These are phyloP conservation scores for Potamarius usumacintae DNA, from an alignment of 2,113 vertebrate genomes.

Conservation along the genomic window DNA sequence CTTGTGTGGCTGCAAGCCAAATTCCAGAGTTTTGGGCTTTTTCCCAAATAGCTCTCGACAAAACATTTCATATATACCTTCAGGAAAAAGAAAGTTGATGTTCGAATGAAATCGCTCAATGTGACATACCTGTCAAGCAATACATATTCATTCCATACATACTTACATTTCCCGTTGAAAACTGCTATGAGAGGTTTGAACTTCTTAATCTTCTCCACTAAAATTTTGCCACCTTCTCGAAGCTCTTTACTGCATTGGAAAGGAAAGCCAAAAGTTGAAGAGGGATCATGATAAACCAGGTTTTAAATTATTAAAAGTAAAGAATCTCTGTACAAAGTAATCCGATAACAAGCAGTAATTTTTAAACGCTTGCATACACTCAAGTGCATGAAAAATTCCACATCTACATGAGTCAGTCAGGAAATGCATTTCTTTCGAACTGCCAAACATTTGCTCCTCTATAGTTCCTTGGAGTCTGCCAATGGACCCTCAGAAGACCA, in stretches of 20 bases:
- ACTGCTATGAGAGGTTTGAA: conserved; percentile 94
- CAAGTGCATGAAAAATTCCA: neutral
- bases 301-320: neutral
- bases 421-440: neutral
- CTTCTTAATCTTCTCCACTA: conserved; percentile 92
- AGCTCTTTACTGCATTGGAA: conserved; percentile 87
- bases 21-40: conserved; percentile 80
- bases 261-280: conserved; percentile 30
- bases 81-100: neutral
- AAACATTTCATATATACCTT: conserved; percentile 99
- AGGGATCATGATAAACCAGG: conserved; percentile 32
- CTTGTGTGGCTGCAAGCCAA: conserved; percentile 76
- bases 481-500: neutral
- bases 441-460: neutral
- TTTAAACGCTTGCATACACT: neutral
- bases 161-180: conserved; percentile 99
- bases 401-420: neutral
- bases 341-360: neutral
- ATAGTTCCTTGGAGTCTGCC: neutral
- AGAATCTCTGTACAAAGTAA: neutral
- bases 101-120: neutral
- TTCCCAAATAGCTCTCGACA: conserved; percentile 96
- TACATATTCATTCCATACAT: neutral
- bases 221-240: conserved; percentile 94
- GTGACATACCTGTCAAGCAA: neutral